Base-by-base conservation (phyloP, 2,797 vertebrate species). In the Phataginus tetradactyla region DNA sequence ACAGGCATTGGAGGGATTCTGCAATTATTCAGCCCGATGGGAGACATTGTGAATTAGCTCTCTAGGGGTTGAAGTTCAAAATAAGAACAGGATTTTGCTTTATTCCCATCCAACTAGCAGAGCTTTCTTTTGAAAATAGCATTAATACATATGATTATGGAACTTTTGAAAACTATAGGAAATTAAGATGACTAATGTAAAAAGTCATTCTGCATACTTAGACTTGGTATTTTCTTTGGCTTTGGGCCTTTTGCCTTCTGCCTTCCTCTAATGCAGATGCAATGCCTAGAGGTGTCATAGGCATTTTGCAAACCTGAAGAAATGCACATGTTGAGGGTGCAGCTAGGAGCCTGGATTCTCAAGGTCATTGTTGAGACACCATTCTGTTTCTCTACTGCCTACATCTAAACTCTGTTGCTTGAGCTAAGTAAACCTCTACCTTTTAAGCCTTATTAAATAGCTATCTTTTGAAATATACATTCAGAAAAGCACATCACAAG, bases 11-110 rank as follows among this genome's bases (percentile, higher is more conserved):
- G 66, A 86, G 63, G 10, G 20, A 71, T 75, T 86, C n/a, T 92
- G 49, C 34, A 71, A 8, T 96, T 94, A 91, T 77, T 94, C 57
- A 93, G 59, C 49, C 32, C 18, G 68, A n/a, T 4, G 13, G 81
- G 64, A 96, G 95, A 71, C 39, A 32, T n/a, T 86, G 12, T 53
- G 39, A 66, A 90, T 90, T 77, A 71, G 61, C 51, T 94, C 81
- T 53, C 17, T 11, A 37, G 69, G 71, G 10, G 59, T 87, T 89
- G 25, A 89, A 86, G 81, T 93, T 95, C 68, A 93, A 86, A 81
- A 79, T 85, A 21, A 57, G 87, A 66, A 74, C 78, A 90, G 29
- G 37, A 71, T 72, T 96, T 95, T 95, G 69, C 66, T 85, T 86
- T 71, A 29, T 93, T 55, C 27, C 21, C 37, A 53, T 86, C 32